These are phyloP conservation scores for Cantharis lateralis DNA, from an alignment of 2,888 invertebrate species.

Conservation along the genomic window DNA sequence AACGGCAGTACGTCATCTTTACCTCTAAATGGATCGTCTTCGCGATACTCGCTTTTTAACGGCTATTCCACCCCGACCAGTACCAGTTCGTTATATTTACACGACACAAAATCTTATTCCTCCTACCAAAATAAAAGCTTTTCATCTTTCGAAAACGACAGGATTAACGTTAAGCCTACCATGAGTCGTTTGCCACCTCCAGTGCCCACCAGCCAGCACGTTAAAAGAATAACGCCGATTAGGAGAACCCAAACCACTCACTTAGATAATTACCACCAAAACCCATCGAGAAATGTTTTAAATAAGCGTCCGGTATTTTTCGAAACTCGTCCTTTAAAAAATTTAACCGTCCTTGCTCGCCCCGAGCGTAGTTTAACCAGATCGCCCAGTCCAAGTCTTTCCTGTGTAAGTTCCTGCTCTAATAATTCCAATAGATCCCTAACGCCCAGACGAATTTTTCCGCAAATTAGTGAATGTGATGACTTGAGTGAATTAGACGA, in stretches of 20 bases:
- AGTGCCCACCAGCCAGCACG: constrained; percentile 26
- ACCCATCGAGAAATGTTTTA: constrained; percentile 8
- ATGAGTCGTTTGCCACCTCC: constrained; percentile 24
- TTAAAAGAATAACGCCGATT: constrained; percentile 33
- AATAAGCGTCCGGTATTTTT: constrained; percentile 41
- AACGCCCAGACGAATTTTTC: constrained; percentile 70
- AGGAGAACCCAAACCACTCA: constrained; percentile 36
- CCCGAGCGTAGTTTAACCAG: constrained; percentile 30
- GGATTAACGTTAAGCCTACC: not conserved
- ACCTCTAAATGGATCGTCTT: not conserved
- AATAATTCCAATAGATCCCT: constrained; percentile 53
- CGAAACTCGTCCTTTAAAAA: constrained; percentile 54
- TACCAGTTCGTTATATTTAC: constrained; percentile 10
- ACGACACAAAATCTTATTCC: not conserved
- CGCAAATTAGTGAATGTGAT: constrained; percentile 62
- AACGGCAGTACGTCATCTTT: constrained; percentile 3
- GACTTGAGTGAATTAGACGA: constrained; percentile 65
- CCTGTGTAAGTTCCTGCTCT: constrained; percentile 51
- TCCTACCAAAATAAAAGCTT: constrained; percentile 1
- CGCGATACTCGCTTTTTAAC: constrained; percentile 16
- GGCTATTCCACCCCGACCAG: constrained; percentile 15
- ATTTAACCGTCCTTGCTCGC: constrained; percentile 49
- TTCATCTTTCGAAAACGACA: constrained; percentile 14
- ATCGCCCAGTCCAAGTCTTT: constrained; percentile 38
- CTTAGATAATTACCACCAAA: constrained; percentile 33